A percentile compares a stretch with the other conserved stretches of the same genome.
Conservation (phyloP, 1,140 invertebrate species). For the Trachelipus rathkii region DNA sequence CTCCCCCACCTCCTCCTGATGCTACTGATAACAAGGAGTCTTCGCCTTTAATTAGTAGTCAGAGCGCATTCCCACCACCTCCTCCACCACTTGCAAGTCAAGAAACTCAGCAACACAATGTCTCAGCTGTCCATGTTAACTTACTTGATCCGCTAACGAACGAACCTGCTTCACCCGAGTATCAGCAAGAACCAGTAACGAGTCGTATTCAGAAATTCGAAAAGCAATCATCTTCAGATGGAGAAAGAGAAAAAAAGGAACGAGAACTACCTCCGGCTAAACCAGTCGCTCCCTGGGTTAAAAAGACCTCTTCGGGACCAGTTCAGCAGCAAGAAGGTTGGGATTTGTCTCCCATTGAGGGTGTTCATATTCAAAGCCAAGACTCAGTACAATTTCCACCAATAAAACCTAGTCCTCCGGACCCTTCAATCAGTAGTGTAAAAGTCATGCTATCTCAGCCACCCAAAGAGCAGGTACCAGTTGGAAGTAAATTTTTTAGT, state of each 20-base stretch:
- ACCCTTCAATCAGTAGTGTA: neutral
- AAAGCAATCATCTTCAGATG: slow-evolving; percentile 34
- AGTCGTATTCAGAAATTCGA: slow-evolving; percentile 39
- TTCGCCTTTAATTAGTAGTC: neutral
- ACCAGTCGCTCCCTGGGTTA: slow-evolving; percentile 43
- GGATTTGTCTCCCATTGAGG: slow-evolving; percentile 35
- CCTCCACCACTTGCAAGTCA: slow-evolving; percentile 20
- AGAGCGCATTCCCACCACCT: slow-evolving; percentile 23
- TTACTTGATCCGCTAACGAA: neutral
- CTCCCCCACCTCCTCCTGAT: slow-evolving; percentile 31
- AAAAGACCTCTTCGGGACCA: slow-evolving; percentile 37
- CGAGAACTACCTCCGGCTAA: slow-evolving; percentile 17
- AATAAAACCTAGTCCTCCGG: neutral
- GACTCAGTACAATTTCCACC: neutral
- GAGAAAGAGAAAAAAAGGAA: slow-evolving; percentile 21
- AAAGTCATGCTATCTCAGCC: neutral
- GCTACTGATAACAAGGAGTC: slow-evolving; percentile 1
- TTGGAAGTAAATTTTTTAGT: too few species aligned
- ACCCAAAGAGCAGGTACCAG: neutral
- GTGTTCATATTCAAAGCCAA: neutral
- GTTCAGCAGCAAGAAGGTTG: slow-evolving; percentile 33
- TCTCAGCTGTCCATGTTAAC: neutral
- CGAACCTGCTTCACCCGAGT: slow-evolving; percentile 27
- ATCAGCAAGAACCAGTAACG: slow-evolving; percentile 36
- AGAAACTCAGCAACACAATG: neutral